Base-by-base conservation (phyloP, 2,888 invertebrate species). In the Slavum lentiscoides region DNA sequence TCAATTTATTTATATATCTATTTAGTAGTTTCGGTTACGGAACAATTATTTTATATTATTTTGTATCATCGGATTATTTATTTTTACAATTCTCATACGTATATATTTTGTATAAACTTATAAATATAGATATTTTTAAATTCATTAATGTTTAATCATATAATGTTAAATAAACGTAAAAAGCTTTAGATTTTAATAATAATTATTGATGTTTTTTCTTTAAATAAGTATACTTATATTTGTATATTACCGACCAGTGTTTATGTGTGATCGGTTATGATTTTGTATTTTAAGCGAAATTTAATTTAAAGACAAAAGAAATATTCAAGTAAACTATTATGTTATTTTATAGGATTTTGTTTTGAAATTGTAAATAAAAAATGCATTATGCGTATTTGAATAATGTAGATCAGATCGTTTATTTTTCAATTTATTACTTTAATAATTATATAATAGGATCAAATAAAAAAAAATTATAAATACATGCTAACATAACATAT, bases 401-500 rank as follows among this genome's bases (percentile, higher is more conserved):
- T 67, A 75, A 68, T 59, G 23, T 76, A 59, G 58, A 76, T 49
- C 49, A 49, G 49, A 49, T 49, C 43, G 39, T 39, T 59, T 68
- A 68, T 76, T 68, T 68, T 76, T 59, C 23, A 76, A 69, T 23
- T 69, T 77, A 77, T 77, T 55, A 70, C 59, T 4, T 61, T 69
- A 69, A 39, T 69, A 69, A 21, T 69, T 61, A 53, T 69, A 62
- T 53, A 62, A 53, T 53, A 69, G 6, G 9, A 43, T 13, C 17
- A 75, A 67, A 68, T 43, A 59, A 68, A 68, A 61, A 69, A 69
- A 75, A 77, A 68, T 21, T 30, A 59, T 15, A 61, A 68, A 68
- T 61, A 76, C 68, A 76, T 59, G 59, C 76, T 76, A 76, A 66
- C 67, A 49, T 30, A 76, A 76, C 69, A 53, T 53, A 69, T 37